These are phyloP conservation scores for Corythornis madagascariensis DNA, from an alignment of 2,113 vertebrate genomes.

Conservation along the genomic window DNA sequence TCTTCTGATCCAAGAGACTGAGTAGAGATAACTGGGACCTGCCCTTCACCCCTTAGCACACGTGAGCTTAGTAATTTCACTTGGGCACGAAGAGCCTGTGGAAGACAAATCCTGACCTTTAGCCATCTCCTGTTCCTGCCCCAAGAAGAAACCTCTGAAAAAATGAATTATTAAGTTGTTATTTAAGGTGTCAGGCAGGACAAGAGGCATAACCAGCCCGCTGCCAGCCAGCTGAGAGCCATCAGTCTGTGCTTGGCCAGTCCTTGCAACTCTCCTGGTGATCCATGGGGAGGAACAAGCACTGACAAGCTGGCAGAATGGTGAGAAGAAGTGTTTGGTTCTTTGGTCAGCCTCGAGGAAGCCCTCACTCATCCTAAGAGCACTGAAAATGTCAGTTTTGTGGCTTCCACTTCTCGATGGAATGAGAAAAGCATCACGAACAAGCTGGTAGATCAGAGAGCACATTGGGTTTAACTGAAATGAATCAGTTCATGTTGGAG, in stretches of 20 bases:
- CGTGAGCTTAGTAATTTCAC: background rate
- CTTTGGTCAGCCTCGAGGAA: background rate
- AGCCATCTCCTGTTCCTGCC: background rate
- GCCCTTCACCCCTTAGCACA: background rate
- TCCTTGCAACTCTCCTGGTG: background rate
- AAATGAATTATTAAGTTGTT: background rate
- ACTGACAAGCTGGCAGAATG: background rate
- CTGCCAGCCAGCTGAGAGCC: background rate
- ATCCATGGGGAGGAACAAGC: background rate
- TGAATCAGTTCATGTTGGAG: background rate
- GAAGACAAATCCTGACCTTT: background rate
- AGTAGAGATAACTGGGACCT: background rate
- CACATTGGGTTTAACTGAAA: background rate
- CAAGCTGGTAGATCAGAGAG: background rate
- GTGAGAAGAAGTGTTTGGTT: background rate
- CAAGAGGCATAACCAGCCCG: background rate
- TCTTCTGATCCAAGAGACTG: background rate
- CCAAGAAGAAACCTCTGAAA: background rate
- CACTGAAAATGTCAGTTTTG: background rate
- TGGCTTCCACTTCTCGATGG: background rate
- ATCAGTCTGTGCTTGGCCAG: background rate
- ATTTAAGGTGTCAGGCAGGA: background rate
- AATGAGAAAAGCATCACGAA: background rate
- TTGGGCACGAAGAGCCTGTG: background rate
- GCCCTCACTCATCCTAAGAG: background rate